These are phyloP conservation scores for Scaptomyza montana DNA, from an alignment of 1,140 invertebrate species.

Conservation along the genomic window DNA sequence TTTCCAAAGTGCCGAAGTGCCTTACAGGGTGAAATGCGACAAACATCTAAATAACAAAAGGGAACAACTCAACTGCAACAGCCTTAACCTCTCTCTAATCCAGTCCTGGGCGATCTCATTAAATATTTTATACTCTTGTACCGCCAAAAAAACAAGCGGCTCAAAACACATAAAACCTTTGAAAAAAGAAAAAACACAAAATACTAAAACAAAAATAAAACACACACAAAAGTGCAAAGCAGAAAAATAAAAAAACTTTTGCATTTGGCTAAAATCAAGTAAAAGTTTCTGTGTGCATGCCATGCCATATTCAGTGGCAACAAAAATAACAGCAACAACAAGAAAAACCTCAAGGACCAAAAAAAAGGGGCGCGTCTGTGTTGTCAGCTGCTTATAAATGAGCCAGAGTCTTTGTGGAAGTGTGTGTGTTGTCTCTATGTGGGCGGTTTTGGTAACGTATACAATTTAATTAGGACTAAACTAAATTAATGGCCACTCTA, in stretches of 20 bases:
- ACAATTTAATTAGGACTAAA: slow-evolving; percentile 69
- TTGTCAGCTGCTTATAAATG: slow-evolving; percentile 57
- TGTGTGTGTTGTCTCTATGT: slow-evolving; percentile 25
- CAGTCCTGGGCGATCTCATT: slow-evolving; percentile 40
- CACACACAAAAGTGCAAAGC: slow-evolving; percentile 28
- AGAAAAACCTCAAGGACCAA: slow-evolving; percentile 37
- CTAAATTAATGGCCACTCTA: slow-evolving; percentile 61
- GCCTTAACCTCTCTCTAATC: slow-evolving; percentile 22
- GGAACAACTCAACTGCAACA: slow-evolving; percentile 21
- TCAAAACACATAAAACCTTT: slow-evolving; percentile 32
- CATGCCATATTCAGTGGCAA: slow-evolving; percentile 46
- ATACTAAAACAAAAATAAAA: slow-evolving; percentile 10
- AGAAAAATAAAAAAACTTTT: slow-evolving; percentile 34
- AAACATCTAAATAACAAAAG: slow-evolving; percentile 8
- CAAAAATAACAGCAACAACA: not conserved
- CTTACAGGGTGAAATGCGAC: slow-evolving; percentile 36
- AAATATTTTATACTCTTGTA: slow-evolving; percentile 64
- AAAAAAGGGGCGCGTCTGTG: slow-evolving; percentile 42
- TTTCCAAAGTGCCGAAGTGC: slow-evolving; percentile 33
- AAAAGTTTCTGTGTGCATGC: slow-evolving; percentile 37
- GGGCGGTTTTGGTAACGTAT: slow-evolving; percentile 46
- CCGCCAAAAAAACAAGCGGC: slow-evolving; percentile 36
- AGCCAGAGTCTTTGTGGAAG: slow-evolving; percentile 17
- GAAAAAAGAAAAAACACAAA: slow-evolving; percentile 19
- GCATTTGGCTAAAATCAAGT: slow-evolving; percentile 30